Base-by-base conservation (phyloP, 2,113 vertebrate species). In the Smithornis capensis region DNA sequence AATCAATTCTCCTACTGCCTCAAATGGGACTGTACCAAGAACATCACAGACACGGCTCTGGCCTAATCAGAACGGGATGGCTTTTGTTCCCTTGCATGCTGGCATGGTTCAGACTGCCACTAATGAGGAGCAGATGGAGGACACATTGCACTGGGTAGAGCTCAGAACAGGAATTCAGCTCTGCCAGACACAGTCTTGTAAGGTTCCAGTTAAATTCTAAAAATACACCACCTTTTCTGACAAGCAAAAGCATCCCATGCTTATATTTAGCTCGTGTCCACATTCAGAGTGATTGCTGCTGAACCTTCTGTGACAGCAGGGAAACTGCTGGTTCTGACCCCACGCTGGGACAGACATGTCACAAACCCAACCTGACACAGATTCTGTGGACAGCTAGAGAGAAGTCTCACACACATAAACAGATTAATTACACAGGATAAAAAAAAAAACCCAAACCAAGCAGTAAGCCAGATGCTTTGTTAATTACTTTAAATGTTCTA, bases 201-300 rank as follows among this genome's bases (percentile, higher is more conserved):
- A 78, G 53, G 73, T 83, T 92, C 73, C 29, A 78, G 80, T 11
- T 49, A 44, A 92, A 87, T 81, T 92, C 89, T 75, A 87, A 82
- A 92, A 90, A 87, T 87, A 87, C 31, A 40, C 22, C 47, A 40
- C 45, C 56, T 87, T 81, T 69, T 71, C 84, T 89, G 77, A 76
- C n/a, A 73, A 52, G 52, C 45, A 89, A 65, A 94, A 52, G n/a
- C 25, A 89, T 67, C 65, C 9, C 14, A 33, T 19, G 42, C 28
- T 91, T 91, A 85, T 93, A 83, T 80, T 95, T 93, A 90, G 65
- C 69, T 87, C 31, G 27, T 64, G 40, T 47, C 71, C 74, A 56
- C 62, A 82, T 82, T 73, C 57, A 76, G 69, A 78, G 40, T 12
- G 40, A 73, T 50, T 95, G 76, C 50, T 96, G 94, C 14, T 65